Evolutionary conservation across 1,140 invertebrate genomes (phyloP).

Genomic region (Ceratosolen solmsi): DNA sequence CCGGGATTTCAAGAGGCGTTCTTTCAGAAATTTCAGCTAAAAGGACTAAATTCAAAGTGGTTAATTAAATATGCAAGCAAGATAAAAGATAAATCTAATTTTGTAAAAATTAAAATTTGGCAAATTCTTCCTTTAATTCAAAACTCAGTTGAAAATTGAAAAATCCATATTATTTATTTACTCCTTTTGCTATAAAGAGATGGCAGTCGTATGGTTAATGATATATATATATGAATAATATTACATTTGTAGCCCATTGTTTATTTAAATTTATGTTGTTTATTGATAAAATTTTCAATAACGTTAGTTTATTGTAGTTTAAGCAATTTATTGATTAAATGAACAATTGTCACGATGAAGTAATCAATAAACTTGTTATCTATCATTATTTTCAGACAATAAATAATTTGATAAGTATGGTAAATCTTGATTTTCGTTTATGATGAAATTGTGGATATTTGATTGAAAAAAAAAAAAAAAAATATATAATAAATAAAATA

Average conservation of each 20-base stretch:
- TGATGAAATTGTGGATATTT: neutral
- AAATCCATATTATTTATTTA: neutral
- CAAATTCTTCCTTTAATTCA: conserved; percentile 12
- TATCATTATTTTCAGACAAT: too few species aligned
- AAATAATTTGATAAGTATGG: too few species aligned
- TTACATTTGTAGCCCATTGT: neutral
- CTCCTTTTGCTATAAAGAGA: too few species aligned
- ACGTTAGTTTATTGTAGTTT: too few species aligned
- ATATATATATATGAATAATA: conserved; percentile 2
- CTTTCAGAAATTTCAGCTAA: conserved; percentile 24
- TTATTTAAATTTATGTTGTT: too few species aligned
- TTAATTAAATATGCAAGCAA: conserved; percentile 31
- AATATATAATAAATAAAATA: too few species aligned
- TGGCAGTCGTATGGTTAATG: too few species aligned
- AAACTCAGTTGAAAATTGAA: conserved; percentile 1
- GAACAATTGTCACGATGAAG: too few species aligned
- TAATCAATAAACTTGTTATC: too few species aligned
- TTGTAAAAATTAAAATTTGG: conserved; percentile 19
- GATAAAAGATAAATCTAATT: conserved; percentile 41
- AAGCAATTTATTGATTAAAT: too few species aligned
- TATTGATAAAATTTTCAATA: too few species aligned
- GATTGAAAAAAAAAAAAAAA: neutral
- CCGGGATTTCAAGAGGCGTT: neutral
- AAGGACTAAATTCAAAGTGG: conserved; percentile 24
- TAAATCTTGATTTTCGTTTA: neutral